Base-by-base conservation (phyloP, 2,113 vertebrate genomes). In the rabbit (Oryctolagus cuniculus) region DNA sequence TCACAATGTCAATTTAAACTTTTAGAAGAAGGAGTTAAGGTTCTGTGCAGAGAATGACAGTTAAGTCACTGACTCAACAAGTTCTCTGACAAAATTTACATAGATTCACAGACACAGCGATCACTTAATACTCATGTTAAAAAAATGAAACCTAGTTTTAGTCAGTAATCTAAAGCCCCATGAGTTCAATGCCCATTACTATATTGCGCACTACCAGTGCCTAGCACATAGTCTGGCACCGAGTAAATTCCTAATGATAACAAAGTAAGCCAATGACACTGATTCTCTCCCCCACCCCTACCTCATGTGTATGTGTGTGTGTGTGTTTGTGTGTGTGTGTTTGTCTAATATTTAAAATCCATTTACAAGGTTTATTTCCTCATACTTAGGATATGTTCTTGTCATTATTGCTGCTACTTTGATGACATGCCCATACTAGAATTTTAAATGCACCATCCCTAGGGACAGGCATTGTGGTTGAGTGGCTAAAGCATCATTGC, bases 41-140 rank as follows among this genome's bases (percentile, higher is more conserved):
- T 64, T 27, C 12, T n/a, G 44, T 69, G 49, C 85, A 1, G 44
- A 36, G 90, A 94, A 87, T 53, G 12, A 15, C 94, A 84, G 34
- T 77, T 83, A 93, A 92, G 15, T 74, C 31, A 93, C 3, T 55
- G 82, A 63, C 66, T 89, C 85, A 51, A 78, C 44, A 49, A 85
- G 25, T 53, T 21, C 4, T 74, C 9, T 89, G 51, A 89, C 90
- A 90, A 90, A 95, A 87, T 12, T 25, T 80, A 49, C 10, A 38
- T 34, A 87, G 61, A 86, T 80, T 93, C 53, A 73, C 51, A 34
- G 51, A 72, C 6, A 84, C 58, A 87, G 27, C 31, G 64, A 67
- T 94, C 55, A 53, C 27, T 80, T 92, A 90, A 82, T 66, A 88
- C 55, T 15, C n/a, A 87, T 77, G 87, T 81, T 80, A 51, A 90